Evolutionary conservation across 2,797 vertebrate genomes (phyloP), one percentile per base, ranked within the genome.

Genomic region (Saxicola maurus): DNA sequence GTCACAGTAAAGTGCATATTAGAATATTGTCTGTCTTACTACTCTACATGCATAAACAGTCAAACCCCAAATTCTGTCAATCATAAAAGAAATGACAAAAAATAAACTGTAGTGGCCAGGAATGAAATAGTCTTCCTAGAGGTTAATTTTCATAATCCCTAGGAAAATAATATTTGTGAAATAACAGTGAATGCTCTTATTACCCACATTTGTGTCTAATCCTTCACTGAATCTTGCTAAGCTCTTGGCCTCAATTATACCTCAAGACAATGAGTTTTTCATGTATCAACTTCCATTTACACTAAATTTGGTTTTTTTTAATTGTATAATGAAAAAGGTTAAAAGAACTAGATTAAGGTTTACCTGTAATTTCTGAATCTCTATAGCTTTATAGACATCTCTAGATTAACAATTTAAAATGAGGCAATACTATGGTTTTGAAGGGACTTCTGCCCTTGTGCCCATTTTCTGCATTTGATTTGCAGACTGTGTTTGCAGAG

Each of bases 201-300:
- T 89, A 81, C 61, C 31, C 43, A 61, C 24, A 20, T 37, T 10
- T 28, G 5, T 75, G 24, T 74, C 65, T 86, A 87, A 86, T 87
- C 30, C 55, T 75, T 78, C 55, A 43, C 7, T 51, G 66, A 86
- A 86, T 87, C 59, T 71, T 78, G 8, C 46, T 78, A 65, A 91
- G 33, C 11, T 78, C 52, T 75, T 92, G 24, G 30, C 48, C 74
- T 86, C 80, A 88, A 62, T 83, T 89, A 62, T 74, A 30, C 51
- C 21, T 65, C 2, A 8, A 71, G 55, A 79, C 65, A 91, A 67
- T 60, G n/a, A 52, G 23, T 40, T 78, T 86, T 83, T 62, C 75
- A 73, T 7, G 2, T 46, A 61, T 83, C 77, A 40, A 31, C 38
- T 83, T 83, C 23, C 9, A 33, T 89, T 86, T 93, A 61, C 14